Evolutionary conservation across 1,140 invertebrate species (phyloP), one percentile per base, ranked within the genome.

Genomic region (Panagrolaimus sp.): DNA sequence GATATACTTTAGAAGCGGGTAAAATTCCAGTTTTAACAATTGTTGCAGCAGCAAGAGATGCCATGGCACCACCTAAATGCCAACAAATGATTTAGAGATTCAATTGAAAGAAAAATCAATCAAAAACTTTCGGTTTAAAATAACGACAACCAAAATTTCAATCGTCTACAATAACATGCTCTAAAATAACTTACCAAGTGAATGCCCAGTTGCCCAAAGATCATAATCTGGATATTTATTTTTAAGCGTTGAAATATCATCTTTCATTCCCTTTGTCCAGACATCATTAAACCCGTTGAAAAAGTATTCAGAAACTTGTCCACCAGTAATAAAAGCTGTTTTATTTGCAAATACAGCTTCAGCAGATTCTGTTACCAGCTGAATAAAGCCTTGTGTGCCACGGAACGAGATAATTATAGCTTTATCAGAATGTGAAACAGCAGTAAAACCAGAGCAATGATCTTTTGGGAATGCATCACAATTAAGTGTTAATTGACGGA

Each of bases 141-240:
- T n/a, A n/a, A n/a, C n/a, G n/a, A n/a, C n/a, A n/a, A n/a, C n/a
- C n/a, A n/a, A n/a, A 3, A 14, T 65, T 13, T 16, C n/a, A 16
- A 42, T n/a, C n/a, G n/a, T n/a, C n/a, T n/a, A n/a, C n/a, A n/a
- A n/a, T n/a, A n/a, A n/a, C n/a, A n/a, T n/a, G n/a, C n/a, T n/a
- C n/a, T n/a, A 13, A 38, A 38, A 38, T 38, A 2, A 4, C 31
- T 53, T 74, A 42, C 75, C 76, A 27, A 78, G 67, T 20, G 76
- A 78, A 64, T 78, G 76, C 11, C 76, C 76, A 46, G 77, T 77
- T 9, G 14, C 48, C 76, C 77, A 78, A 65, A 78, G 51, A 57
- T 78, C 68, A 47, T 76, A 78, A 62, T 25, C 62, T 20, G 73
- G 73, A 53, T 78, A 14, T 14, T 69, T 46, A 11, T 48, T 38